These are phyloP conservation scores for Xyrichtys novacula DNA, from an alignment of 2,797 vertebrate species.

Conservation along the genomic window DNA sequence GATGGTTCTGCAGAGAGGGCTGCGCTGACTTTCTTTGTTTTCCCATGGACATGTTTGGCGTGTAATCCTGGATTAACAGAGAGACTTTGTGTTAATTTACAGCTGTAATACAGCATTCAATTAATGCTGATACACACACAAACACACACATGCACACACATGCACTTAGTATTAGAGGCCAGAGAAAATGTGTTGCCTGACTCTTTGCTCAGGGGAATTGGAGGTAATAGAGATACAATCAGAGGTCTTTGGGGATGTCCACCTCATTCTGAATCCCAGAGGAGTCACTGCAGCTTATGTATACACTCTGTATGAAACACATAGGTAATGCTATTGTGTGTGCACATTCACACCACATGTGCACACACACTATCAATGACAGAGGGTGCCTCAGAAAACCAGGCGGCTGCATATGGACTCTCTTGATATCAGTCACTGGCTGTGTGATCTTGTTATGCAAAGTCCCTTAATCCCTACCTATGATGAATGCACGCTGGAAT, in stretches of 20 bases:
- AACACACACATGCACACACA: constrained; percentile 55
- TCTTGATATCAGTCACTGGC: constrained; percentile 99
- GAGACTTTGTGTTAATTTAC: constrained; percentile 92
- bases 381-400: constrained; percentile 94
- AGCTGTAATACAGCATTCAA: constrained; percentile 84
- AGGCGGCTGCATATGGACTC: constrained; percentile 98
- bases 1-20: constrained; percentile 83
- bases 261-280: constrained; percentile 91
- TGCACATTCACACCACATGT: constrained; percentile 86
- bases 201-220: constrained; percentile 77
- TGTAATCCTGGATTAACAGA: constrained; percentile 95
- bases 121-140: constrained; percentile 70
- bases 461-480: constrained; percentile 99
- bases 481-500: constrained; percentile 91
- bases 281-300: constrained; percentile 85
- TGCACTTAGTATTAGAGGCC: constrained; percentile 78
- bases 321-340: constrained; percentile 80
- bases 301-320: constrained; percentile 75
- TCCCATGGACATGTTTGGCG: constrained; percentile 87
- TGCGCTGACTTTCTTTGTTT: constrained; percentile 88
- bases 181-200: constrained; percentile 79
- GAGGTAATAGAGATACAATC: constrained; percentile 93
- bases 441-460: constrained; percentile 99
- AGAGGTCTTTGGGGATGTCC: constrained; percentile 93
- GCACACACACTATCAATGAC: constrained; percentile 92